phyloP scores from a whole-genome alignment of 2,113 vertebrate genomes.

The Rhynchomys soricoides region DNA sequence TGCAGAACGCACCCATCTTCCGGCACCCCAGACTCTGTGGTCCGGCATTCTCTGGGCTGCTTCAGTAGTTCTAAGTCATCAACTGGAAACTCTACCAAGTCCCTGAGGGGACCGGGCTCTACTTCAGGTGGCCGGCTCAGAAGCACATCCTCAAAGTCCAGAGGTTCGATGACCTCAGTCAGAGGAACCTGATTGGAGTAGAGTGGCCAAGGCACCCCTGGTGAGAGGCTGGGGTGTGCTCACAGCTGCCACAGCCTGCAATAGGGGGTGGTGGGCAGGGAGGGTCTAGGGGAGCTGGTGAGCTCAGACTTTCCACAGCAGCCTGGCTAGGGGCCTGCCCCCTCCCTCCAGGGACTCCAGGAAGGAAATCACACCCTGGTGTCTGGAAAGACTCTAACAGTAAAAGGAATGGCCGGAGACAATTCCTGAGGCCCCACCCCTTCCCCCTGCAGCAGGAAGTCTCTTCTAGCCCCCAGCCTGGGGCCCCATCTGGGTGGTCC shows the following conservation, averaged over 20 bases:
- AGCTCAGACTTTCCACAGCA: neutral
- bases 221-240: neutral
- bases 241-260: neutral
- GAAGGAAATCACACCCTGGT: slow-evolving; percentile 75
- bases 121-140: slow-evolving; percentile 88
- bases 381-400: slow-evolving; percentile 11
- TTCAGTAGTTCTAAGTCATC: slow-evolving; percentile 92
- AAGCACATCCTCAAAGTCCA: slow-evolving; percentile 94
- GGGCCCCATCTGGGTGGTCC: slow-evolving; percentile 49
- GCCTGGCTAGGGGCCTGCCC: neutral
- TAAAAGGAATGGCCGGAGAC: slow-evolving; percentile 30
- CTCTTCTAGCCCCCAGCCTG: neutral
- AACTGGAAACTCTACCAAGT: slow-evolving; percentile 91
- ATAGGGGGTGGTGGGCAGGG: neutral
- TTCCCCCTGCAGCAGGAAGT: neutral
- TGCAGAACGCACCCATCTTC: slow-evolving; percentile 85
- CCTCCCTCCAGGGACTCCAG: slow-evolving; percentile 10
- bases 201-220: neutral
- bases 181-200: slow-evolving; percentile 88
- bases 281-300: neutral
- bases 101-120: slow-evolving; percentile 89
- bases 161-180: slow-evolving; percentile 92
- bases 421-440: slow-evolving; percentile 21
- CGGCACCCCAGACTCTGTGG: slow-evolving; percentile 90
- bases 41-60: slow-evolving; percentile 91